Conservation (phyloP, 2,888 invertebrate species). For the Dioctria rufipes region DNA sequence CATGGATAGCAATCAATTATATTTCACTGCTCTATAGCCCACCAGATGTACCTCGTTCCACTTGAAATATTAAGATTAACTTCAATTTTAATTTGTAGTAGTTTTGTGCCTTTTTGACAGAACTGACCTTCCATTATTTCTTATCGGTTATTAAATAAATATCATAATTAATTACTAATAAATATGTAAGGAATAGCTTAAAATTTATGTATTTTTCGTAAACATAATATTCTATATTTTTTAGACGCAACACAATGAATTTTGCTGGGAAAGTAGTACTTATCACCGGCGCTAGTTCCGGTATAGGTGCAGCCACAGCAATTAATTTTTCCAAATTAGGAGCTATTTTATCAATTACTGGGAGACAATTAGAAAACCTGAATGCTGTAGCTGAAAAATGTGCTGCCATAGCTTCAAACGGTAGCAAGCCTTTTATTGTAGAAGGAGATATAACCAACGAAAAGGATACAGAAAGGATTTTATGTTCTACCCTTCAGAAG, state of each 20-base stretch:
- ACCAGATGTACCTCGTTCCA: too few species aligned
- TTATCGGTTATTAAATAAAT: too few species aligned
- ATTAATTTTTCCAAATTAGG: conserved; percentile 78
- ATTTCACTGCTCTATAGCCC: too few species aligned
- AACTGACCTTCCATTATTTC: too few species aligned
- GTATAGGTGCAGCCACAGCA: conserved; percentile 82
- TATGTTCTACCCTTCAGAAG: conserved; percentile 81
- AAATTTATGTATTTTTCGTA: too few species aligned
- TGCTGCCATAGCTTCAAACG: conserved; percentile 63
- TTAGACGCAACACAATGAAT: conserved; percentile 70
- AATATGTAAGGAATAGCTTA: too few species aligned
- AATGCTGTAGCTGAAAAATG: conserved; percentile 76
- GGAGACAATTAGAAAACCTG: conserved; percentile 80
- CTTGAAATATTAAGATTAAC: too few species aligned
- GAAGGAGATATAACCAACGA: conserved; percentile 84
- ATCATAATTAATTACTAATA: too few species aligned
- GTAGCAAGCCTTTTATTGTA: conserved; percentile 74
- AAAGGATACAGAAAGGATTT: conserved; percentile 79
- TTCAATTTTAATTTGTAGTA: too few species aligned
- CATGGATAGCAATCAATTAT: too few species aligned
- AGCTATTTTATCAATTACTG: conserved; percentile 77
- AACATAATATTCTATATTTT: background rate
- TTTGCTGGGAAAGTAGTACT: conserved; percentile 77
- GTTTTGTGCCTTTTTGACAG: too few species aligned
- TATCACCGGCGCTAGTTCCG: conserved; percentile 82